A percentile compares a stretch with the other conserved stretches of the same genome.
These are phyloP conservation scores for Smutsia gigantea DNA, from an alignment of 2,797 vertebrate species.

Conservation along the genomic window DNA sequence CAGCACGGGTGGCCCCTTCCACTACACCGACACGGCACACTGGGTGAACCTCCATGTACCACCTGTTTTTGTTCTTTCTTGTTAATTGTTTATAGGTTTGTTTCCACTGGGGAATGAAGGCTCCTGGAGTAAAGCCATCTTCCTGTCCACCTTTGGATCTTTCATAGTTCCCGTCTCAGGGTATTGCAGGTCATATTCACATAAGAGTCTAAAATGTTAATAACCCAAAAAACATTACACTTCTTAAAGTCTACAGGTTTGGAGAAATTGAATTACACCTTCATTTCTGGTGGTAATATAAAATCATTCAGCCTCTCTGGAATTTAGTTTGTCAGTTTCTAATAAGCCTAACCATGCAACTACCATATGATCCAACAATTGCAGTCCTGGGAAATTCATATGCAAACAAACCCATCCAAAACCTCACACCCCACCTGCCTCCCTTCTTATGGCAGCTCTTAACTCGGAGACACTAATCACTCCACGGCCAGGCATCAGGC, in stretches of 20 bases:
- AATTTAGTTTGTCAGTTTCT: background rate
- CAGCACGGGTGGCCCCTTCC: background rate
- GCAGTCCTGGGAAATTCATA: background rate
- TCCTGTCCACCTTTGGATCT: background rate
- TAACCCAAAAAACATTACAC: background rate
- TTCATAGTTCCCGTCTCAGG: background rate
- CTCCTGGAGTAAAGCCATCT: background rate
- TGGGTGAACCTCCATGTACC: background rate
- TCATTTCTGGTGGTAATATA: background rate
- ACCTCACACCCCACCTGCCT: no score
- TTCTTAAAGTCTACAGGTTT: background rate
- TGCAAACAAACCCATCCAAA: background rate
- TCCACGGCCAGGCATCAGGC: background rate
- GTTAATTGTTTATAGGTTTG: background rate
- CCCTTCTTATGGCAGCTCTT: background rate
- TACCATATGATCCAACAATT: background rate
- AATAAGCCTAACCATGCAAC: background rate
- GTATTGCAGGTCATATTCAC: background rate
- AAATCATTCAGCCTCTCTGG: background rate
- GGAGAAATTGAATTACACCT: background rate
- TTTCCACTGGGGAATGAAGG: background rate
- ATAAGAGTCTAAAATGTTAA: conserved; percentile 16
- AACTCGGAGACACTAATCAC: background rate
- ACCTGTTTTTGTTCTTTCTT: background rate
- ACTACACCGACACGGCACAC: background rate